Evolutionary conservation across 2,113 vertebrate genomes (phyloP).

Genomic region (Ctenodactylus gundi): DNA sequence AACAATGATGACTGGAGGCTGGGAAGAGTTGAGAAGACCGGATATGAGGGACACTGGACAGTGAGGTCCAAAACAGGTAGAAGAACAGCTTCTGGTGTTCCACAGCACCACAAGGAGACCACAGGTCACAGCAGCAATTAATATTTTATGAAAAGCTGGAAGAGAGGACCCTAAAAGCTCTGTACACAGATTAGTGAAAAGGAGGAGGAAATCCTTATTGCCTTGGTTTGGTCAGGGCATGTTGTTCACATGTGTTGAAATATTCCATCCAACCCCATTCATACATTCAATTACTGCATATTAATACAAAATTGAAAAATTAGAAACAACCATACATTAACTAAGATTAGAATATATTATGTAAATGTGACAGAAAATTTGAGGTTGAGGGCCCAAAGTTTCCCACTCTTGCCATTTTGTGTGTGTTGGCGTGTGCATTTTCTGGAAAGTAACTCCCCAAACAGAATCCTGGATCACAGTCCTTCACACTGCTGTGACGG

Average conservation of each 20-base stretch:
- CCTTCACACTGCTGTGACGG: background rate
- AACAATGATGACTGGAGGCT: background rate
- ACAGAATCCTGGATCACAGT: background rate
- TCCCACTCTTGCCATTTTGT: background rate
- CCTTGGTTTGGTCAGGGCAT: background rate
- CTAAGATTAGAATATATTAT: background rate
- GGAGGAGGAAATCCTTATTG: no score
- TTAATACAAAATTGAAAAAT: background rate
- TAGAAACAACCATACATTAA: background rate
- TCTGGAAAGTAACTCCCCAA: background rate
- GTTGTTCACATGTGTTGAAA: no score
- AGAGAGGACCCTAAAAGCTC: background rate
- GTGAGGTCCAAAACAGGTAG: no score
- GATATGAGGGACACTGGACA: no score
- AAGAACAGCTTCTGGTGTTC: background rate
- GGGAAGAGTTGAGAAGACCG: no score
- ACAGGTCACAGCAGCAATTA: no score
- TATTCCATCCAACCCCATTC: background rate
- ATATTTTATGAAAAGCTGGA: background rate
- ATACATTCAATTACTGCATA: no score
- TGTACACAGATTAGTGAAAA: no score
- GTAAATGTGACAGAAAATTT: no score
- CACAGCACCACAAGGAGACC: no score
- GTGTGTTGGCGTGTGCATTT: no score
- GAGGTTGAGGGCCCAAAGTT: background rate